These are phyloP conservation scores for Cotesia glomerata DNA, from an alignment of 1,140 invertebrate genomes.

Conservation along the genomic window DNA sequence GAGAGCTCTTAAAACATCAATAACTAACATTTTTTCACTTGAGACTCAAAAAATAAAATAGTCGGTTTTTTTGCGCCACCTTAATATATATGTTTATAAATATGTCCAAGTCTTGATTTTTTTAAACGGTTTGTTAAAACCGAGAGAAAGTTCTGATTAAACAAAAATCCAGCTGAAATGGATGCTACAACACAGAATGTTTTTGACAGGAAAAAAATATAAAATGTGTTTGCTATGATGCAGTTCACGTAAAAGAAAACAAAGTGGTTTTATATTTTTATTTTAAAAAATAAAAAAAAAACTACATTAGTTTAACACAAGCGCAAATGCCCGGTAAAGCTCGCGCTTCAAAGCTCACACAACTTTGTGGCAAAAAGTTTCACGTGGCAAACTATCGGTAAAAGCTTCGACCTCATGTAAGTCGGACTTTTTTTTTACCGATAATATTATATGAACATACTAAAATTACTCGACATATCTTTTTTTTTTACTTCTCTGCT, in stretches of 20 bases:
- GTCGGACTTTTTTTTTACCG: constrained; percentile 34
- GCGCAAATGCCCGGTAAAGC: constrained; percentile 48
- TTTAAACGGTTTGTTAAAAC: no score
- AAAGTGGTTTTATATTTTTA: background rate
- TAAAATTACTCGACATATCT: background rate
- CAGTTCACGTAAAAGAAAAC: constrained; percentile 6
- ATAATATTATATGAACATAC: constrained; percentile 46
- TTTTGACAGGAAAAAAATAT: constrained; percentile 1
- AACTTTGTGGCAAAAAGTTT: constrained; percentile 48
- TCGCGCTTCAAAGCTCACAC: constrained; percentile 48
- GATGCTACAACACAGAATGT: background rate
- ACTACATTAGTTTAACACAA: constrained; percentile 12
- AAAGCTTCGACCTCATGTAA: constrained; percentile 46
- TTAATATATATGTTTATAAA: no score
- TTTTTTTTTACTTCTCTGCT: no score
- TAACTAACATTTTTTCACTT: no score
- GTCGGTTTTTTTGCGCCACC: no score
- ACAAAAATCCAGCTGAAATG: no score
- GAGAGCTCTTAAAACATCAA: no score
- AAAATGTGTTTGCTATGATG: background rate
- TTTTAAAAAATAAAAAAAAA: constrained; percentile 9
- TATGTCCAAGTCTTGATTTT: no score
- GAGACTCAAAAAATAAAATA: no score
- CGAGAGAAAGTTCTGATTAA: no score
- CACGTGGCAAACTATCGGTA: constrained; percentile 47